Conservation (phyloP, 2,797 vertebrate species). For the Allobates femoralis region DNA sequence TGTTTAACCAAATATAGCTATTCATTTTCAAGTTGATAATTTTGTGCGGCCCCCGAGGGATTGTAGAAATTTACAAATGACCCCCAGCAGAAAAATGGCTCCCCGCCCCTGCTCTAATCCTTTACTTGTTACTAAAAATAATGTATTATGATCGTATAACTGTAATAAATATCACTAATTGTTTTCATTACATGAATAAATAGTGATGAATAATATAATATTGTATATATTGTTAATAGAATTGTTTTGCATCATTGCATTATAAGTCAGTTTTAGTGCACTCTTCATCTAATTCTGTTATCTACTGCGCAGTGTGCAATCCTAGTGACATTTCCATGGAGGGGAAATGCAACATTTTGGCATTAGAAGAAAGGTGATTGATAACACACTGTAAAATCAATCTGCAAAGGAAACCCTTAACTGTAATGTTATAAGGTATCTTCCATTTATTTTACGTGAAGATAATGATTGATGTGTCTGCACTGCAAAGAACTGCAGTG, state of each 20-base stretch:
- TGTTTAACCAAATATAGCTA: too few species aligned
- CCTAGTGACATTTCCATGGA: slow-evolving; percentile 4
- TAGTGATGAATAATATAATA: neutral
- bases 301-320: neutral
- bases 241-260: neutral
- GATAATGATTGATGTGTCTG: slow-evolving; percentile 47
- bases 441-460: slow-evolving; percentile 31
- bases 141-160: too few species aligned
- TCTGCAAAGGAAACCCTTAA: slow-evolving; percentile 36
- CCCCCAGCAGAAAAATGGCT: too few species aligned
- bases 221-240: neutral
- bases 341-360: slow-evolving; percentile 22
- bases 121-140: too few species aligned
- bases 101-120: too few species aligned
- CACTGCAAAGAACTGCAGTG: slow-evolving; percentile 23
- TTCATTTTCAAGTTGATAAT: too few species aligned
- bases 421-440: slow-evolving; percentile 7
- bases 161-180: too few species aligned
- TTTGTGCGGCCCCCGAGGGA: too few species aligned
- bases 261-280: neutral
- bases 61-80: too few species aligned
- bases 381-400: slow-evolving; percentile 44
- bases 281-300: neutral
- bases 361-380: slow-evolving; percentile 29
- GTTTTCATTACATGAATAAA: too few species aligned